Conservation (phyloP, 1,140 invertebrate genomes). For the Drosophila lini region DNA sequence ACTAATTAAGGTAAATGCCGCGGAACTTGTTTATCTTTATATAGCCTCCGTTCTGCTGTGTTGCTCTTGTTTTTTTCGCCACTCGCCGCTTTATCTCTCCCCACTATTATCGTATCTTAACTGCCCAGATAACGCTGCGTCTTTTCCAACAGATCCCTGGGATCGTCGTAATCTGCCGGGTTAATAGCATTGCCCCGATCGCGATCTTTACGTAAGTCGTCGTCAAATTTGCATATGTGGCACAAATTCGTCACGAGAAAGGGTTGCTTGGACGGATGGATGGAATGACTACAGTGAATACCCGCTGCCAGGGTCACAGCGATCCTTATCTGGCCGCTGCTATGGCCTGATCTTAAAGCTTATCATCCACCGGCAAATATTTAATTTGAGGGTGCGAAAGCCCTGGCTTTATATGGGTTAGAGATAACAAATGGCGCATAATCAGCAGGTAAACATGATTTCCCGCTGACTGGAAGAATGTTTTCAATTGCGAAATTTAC, state of each 20-base stretch:
- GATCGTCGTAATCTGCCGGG: constrained; percentile 29
- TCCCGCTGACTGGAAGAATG: not conserved
- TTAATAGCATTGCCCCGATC: constrained; percentile 50
- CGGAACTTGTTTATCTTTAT: constrained; percentile 50
- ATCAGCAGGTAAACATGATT: constrained; percentile 1
- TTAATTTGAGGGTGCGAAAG: constrained; percentile 31
- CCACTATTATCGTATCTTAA: constrained; percentile 54
- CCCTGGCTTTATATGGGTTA: constrained; percentile 19
- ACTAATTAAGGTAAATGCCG: constrained; percentile 53
- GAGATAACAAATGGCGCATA: constrained; percentile 18
- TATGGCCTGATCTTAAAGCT: constrained; percentile 23
- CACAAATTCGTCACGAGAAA: constrained; percentile 58
- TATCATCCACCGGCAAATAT: constrained; percentile 37
- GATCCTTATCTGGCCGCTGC: constrained; percentile 29
- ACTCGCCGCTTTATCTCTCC: constrained; percentile 28
- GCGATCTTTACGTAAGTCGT: constrained; percentile 58
- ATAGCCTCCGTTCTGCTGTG: constrained; percentile 28
- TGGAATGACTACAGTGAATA: constrained; percentile 40
- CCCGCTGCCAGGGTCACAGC: constrained; percentile 31
- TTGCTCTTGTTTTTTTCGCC: constrained; percentile 18
- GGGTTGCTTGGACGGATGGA: not conserved
- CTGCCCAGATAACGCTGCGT: constrained; percentile 64
- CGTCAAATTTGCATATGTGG: constrained; percentile 66
- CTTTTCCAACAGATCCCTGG: constrained; percentile 32
- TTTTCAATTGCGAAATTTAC: constrained; percentile 8